Percentiles rank a stretch among this genome's conserved stretches.
phyloP scores from a whole-genome alignment of 1,140 invertebrate species.

The Leucophenga varia region DNA sequence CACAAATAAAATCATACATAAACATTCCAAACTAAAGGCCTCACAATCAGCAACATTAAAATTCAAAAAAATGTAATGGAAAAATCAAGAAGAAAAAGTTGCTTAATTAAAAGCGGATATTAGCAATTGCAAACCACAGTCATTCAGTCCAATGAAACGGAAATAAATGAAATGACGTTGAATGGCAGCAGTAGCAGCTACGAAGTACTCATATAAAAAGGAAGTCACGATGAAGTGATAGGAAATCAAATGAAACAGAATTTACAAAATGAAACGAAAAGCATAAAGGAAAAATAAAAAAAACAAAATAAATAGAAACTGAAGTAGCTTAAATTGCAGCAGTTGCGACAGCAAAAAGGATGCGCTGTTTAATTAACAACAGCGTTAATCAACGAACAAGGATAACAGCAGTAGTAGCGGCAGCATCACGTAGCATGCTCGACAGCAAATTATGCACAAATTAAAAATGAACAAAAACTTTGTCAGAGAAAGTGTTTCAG shows the following conservation, averaged over 20 bases:
- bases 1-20: too few relatives aligned
- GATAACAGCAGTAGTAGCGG: too few relatives aligned
- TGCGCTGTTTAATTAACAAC: slow-evolving; percentile 2
- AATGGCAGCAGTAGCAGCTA: slow-evolving; percentile 20
- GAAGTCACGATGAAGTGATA: slow-evolving; percentile 36
- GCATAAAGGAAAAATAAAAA: not conserved
- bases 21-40: too few relatives aligned
- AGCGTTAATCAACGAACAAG: too few relatives aligned
- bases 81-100: slow-evolving; percentile 51
- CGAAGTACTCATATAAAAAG: slow-evolving; percentile 22
- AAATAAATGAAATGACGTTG: slow-evolving; percentile 40
- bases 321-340: not conserved
- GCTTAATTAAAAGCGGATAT: slow-evolving; percentile 54
- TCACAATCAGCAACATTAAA: slow-evolving; percentile 4
- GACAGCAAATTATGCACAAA: not conserved
- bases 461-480: slow-evolving; percentile 8
- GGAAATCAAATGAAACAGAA: slow-evolving; percentile 33
- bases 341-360: not conserved
- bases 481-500: not conserved
- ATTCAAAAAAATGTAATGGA: too few relatives aligned
- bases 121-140: slow-evolving; percentile 45
- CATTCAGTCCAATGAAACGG: slow-evolving; percentile 39
- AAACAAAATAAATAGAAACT: not conserved
- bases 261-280: slow-evolving; percentile 1
- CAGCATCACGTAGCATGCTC: not conserved